phyloP scores from a whole-genome alignment of 92 coral and sea anemone species.

The Phenganax marumi region DNA sequence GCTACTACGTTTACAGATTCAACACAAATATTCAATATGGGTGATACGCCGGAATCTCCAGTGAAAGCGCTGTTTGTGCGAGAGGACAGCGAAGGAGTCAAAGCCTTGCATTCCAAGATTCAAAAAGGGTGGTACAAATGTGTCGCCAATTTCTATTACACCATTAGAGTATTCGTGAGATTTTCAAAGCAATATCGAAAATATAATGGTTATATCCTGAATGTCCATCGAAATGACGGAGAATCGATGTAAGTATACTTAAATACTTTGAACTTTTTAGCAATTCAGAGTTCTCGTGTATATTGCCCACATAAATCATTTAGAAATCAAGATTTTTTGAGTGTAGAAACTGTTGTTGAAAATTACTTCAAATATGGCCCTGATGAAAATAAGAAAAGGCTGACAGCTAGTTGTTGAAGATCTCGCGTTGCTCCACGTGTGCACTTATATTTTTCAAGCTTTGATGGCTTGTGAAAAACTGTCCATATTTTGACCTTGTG shows the following conservation, averaged over 20 bases:
- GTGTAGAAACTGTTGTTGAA: no score
- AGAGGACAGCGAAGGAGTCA: background rate
- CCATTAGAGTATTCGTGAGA: background rate
- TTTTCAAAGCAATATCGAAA: background rate
- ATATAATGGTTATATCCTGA: background rate
- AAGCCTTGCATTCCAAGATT: constrained; percentile 6
- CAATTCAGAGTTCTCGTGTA: background rate
- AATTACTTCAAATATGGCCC: no score
- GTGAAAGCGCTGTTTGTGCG: background rate
- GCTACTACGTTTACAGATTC: background rate
- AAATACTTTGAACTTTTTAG: background rate
- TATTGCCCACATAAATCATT: no score
- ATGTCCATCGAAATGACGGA: background rate
- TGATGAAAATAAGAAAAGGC: no score
- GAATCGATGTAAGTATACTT: background rate
- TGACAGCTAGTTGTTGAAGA: no score
- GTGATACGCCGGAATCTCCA: constrained; percentile 1
- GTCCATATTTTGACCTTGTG: no score
- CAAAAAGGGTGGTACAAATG: background rate
- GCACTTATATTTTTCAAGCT: no score
- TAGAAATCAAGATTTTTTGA: background rate
- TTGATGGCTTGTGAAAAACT: no score
- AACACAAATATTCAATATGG: background rate
- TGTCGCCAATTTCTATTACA: background rate
- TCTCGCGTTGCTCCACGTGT: no score